A percentile compares a stretch with the other conserved stretches of the same genome.
Evolutionary conservation across 2,888 invertebrate species (phyloP).

Genomic region (Eumacrocentrus americanus): DNA sequence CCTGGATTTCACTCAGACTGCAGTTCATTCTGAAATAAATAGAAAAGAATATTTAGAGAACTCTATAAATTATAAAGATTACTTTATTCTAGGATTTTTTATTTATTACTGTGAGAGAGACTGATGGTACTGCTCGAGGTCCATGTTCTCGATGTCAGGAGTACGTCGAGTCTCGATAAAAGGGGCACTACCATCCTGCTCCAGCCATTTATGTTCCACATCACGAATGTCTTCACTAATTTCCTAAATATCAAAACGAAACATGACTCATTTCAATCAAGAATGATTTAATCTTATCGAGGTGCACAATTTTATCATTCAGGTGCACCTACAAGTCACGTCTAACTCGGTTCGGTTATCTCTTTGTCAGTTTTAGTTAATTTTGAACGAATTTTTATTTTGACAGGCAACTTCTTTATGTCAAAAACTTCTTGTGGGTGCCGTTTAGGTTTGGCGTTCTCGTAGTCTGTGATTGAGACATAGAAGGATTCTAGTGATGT

Average conservation of each 20-base stretch:
- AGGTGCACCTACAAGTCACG: neutral
- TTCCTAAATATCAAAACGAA: slow-evolving; percentile 61
- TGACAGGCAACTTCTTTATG: neutral
- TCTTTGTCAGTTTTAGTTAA: slow-evolving; percentile 38
- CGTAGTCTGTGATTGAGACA: slow-evolving; percentile 21
- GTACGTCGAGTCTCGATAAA: slow-evolving; percentile 72
- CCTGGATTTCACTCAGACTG: slow-evolving; percentile 92
- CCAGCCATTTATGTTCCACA: slow-evolving; percentile 73
- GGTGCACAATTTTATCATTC: too few species aligned
- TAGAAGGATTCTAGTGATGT: slow-evolving; percentile 16
- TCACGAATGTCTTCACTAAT: slow-evolving; percentile 66
- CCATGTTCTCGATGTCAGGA: slow-evolving; percentile 81
- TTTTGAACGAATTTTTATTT: slow-evolving; percentile 36
- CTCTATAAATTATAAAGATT: slow-evolving; percentile 2
- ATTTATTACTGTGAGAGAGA: slow-evolving; percentile 76
- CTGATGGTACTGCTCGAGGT: slow-evolving; percentile 82
- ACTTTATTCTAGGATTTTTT: neutral
- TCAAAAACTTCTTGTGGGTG: slow-evolving; percentile 2
- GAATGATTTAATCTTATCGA: too few species aligned
- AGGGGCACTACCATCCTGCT: slow-evolving; percentile 64
- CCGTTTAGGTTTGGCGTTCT: neutral
- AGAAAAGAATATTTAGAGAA: too few species aligned
- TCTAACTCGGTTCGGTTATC: slow-evolving; percentile 13
- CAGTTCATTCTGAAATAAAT: slow-evolving; percentile 78
- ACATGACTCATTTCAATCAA: neutral